Evolutionary conservation across 2,888 invertebrate species (phyloP).

Genomic region (Polietes domitor): DNA sequence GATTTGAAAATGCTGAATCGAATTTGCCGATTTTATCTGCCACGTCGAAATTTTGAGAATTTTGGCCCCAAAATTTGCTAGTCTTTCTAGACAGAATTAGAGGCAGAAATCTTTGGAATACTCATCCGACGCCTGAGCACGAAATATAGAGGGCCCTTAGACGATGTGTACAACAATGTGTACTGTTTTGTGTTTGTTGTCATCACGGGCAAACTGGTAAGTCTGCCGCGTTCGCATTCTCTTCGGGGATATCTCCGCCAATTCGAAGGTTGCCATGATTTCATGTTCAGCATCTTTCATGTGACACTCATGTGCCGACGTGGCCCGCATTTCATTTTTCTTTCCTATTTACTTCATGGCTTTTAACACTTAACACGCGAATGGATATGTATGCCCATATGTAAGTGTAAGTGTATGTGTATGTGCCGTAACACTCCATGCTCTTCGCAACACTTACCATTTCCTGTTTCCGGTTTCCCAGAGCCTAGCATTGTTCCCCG

Average conservation of each 20-base stretch:
- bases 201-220: slow-evolving; percentile 26
- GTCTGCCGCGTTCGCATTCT: not conserved
- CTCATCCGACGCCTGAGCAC: too few species aligned
- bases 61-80: too few species aligned
- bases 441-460: slow-evolving; percentile 39
- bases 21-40: too few species aligned
- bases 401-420: not conserved
- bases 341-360: slow-evolving; percentile 40
- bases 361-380: slow-evolving; percentile 50
- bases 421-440: not conserved
- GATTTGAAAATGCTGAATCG: too few species aligned
- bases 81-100: too few species aligned
- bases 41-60: too few species aligned
- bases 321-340: slow-evolving; percentile 17
- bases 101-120: too few species aligned
- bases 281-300: not conserved
- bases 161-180: too few species aligned
- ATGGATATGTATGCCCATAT: not conserved
- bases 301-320: not conserved
- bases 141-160: too few species aligned
- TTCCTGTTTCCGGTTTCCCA: slow-evolving; percentile 57
- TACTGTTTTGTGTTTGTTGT: too few species aligned
- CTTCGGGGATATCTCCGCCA: not conserved
- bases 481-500: not conserved
- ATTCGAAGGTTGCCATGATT: not conserved